Evolutionary conservation across 1,140 invertebrate genomes (phyloP), one percentile per base, ranked within the genome.

Genomic region (Agrypnia vestita): DNA sequence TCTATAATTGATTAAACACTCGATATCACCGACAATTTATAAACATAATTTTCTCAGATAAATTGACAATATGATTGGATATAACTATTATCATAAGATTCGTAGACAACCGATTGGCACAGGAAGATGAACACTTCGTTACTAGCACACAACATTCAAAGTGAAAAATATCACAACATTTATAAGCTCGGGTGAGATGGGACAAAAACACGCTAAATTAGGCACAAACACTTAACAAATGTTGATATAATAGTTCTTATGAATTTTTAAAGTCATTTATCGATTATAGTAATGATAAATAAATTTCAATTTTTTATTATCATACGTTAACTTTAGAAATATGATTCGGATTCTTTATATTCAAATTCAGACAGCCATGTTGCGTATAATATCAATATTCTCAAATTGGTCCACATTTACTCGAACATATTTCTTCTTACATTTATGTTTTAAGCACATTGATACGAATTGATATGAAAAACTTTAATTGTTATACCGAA

Each of bases 101-200:
- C 46, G 46, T 53, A 55, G 47, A 59, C 76, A 55, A 25, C 64
- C 15, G 13, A 44, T 51, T 74, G 72, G 69, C 69, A 74, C 78
- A 75, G 44, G 71, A 80, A 53, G 46, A 61, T 73, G 19, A 25
- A 71, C 67, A 71, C 67, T 71, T 49, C 25, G 25, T 67, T 19
- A 71, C 15, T 6, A 19, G 46, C 15, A 71, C 49, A 51, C 67
- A 35, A 49, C 47, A 71, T 51, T 53, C 46, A 71, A 21, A 71
- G n/a, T 64, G 73, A 80, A 82, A 82, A 82, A 82, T 82, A 82
- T 82, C 81, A 82, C 81, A 82, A 79, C 81, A 74, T 79, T 77
- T 82, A 64, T 75, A 82, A 82, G 81, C 81, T 82, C 78, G 25
- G 49, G 19, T 74, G 51, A 51, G 35, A 56, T 61, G 56, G 15